phyloP scores from a whole-genome alignment of 1,140 invertebrate genomes.

The Dendroctonus ponderosae region DNA sequence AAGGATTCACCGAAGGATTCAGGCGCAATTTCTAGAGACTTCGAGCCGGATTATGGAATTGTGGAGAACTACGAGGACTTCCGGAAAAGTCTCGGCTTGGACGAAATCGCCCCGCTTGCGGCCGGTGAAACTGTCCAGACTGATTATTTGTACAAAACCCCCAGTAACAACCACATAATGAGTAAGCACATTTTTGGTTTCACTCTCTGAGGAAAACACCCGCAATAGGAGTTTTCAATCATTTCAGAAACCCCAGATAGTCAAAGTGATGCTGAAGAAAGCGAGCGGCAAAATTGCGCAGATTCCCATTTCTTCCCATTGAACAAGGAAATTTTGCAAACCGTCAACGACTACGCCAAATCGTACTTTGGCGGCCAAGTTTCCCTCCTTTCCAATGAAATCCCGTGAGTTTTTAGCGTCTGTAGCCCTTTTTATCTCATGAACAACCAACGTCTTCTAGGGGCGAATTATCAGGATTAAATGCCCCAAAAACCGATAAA shows the following conservation, averaged over 20 bases:
- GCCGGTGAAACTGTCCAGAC: background rate
- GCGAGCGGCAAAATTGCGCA: background rate
- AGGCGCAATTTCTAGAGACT: background rate
- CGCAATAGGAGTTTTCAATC: too few species aligned
- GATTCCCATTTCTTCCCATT: background rate
- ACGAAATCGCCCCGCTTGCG: background rate
- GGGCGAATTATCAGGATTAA: background rate
- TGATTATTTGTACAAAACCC: background rate
- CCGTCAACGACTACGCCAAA: slow-evolving; percentile 11
- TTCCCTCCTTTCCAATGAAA: slow-evolving; percentile 18
- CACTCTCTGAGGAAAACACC: too few species aligned
- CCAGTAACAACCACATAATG: background rate
- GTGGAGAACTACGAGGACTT: slow-evolving; percentile 20
- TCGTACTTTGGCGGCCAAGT: slow-evolving; percentile 1
- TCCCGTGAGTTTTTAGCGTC: slow-evolving; percentile 22
- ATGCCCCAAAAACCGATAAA: background rate
- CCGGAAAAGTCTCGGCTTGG: slow-evolving; percentile 5
- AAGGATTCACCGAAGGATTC: background rate
- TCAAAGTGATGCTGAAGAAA: background rate
- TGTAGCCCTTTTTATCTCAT: background rate
- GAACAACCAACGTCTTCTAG: background rate
- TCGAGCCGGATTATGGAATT: background rate
- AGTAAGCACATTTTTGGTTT: too few species aligned
- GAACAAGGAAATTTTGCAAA: slow-evolving; percentile 10
- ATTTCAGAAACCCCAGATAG: background rate